These are phyloP conservation scores for Pachyseris speciosa DNA, from an alignment of 64 coral and sea anemone species.

Conservation along the genomic window DNA sequence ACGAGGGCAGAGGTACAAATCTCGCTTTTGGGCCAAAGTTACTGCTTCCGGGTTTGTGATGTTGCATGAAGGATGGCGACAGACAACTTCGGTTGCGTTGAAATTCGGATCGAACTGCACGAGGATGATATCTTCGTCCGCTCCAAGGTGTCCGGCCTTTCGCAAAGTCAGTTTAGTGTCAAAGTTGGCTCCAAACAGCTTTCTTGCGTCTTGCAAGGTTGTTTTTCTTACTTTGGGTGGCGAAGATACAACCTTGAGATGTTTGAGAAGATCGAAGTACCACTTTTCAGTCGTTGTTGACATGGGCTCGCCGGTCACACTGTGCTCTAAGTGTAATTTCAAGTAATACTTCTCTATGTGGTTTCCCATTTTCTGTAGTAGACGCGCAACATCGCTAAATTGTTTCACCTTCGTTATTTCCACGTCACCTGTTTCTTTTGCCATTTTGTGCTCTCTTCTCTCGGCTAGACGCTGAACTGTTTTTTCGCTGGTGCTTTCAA, in stretches of 20 bases:
- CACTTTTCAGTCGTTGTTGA: neutral
- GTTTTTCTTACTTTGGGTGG: constrained; percentile 2
- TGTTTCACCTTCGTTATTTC: neutral
- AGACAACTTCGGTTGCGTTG: neutral
- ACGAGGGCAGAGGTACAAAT: constrained; percentile 57
- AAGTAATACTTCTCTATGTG: neutral
- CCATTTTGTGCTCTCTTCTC: no score
- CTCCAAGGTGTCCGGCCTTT: neutral
- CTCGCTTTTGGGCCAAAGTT: constrained; percentile 1
- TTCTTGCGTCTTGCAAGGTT: neutral
- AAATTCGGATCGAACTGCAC: constrained; percentile 66
- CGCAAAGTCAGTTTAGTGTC: constrained; percentile 25
- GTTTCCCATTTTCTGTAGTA: neutral
- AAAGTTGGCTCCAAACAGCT: constrained; percentile 9
- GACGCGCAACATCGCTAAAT: neutral
- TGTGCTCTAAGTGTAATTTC: neutral
- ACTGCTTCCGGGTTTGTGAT: neutral
- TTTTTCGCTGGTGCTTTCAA: neutral
- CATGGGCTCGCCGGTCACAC: neutral
- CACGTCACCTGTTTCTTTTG: neutral
- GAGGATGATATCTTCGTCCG: constrained; percentile 12
- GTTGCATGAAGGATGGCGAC: constrained; percentile 36
- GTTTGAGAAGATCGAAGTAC: neutral
- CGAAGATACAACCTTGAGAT: neutral
- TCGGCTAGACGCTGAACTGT: no score